Conservation (phyloP, 2,888 invertebrate genomes). For the Lasioglossum morio region DNA sequence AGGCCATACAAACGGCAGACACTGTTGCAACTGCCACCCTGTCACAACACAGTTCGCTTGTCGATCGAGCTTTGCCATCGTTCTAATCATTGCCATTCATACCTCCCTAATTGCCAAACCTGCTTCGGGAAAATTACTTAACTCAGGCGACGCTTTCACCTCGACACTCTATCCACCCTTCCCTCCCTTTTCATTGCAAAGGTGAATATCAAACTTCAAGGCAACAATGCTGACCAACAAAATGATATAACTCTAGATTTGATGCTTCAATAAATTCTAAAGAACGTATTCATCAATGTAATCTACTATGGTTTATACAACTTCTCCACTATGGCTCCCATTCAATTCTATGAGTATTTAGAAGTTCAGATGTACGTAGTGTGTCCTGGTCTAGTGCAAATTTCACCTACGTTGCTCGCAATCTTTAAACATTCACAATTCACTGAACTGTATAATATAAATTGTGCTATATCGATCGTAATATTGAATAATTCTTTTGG, state of each 20-base stretch:
- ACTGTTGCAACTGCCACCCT: slow-evolving; percentile 9
- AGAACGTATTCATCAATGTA: neutral
- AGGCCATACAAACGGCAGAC: slow-evolving; percentile 13
- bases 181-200: neutral
- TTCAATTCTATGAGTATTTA: neutral
- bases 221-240: neutral
- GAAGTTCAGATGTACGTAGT: neutral
- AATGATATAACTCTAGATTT: neutral
- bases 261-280: neutral
- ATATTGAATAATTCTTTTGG: too few species aligned
- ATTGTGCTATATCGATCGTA: too few species aligned
- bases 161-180: neutral
- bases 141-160: neutral
- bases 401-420: neutral
- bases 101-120: neutral
- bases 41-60: neutral
- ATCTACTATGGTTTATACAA: neutral
- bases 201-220: neutral
- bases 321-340: neutral
- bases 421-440: neutral
- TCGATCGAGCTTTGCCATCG: slow-evolving; percentile 17
- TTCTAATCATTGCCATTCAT: slow-evolving; percentile 40
- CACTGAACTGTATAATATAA: neutral
- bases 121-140: neutral
- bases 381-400: neutral